Percentiles rank a stretch among this genome's conserved stretches.
These are phyloP conservation scores for rabbit (Oryctolagus cuniculus) DNA, from an alignment of 2,113 vertebrate species.

Conservation along the genomic window DNA sequence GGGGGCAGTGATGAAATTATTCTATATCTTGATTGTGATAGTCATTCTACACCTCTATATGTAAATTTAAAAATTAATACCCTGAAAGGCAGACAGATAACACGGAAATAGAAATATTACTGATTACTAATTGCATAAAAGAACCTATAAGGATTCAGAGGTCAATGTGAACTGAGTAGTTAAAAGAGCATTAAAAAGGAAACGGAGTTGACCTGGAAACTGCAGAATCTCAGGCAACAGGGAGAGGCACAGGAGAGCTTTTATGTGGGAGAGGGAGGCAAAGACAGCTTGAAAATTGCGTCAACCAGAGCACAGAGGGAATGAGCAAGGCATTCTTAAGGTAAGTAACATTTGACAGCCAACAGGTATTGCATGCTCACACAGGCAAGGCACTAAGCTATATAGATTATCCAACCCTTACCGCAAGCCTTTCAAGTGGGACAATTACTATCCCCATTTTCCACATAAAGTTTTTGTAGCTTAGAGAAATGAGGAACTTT, in stretches of 20 bases:
- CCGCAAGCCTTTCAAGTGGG: not conserved
- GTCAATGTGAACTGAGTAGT: constrained; percentile 24
- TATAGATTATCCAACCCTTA: not conserved
- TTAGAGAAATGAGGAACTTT: constrained; percentile 25
- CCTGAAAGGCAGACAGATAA: not conserved
- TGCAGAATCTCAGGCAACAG: not conserved
- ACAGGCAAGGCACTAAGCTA: not conserved
- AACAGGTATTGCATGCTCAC: not conserved
- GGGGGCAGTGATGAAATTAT: not conserved
- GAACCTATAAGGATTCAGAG: constrained; percentile 37
- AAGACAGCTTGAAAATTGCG: not conserved
- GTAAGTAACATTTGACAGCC: not conserved
- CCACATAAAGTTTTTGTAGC: not conserved
- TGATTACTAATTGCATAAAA: constrained; percentile 35
- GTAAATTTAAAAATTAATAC: constrained; percentile 22
- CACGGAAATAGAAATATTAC: not conserved
- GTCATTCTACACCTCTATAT: not conserved
- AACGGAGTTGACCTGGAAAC: not conserved
- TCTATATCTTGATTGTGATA: not conserved
- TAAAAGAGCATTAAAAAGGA: not conserved
- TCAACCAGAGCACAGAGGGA: not conserved
- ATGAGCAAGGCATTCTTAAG: not conserved
- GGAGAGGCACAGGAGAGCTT: not conserved
- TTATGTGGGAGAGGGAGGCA: not conserved
- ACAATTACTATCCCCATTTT: not conserved